Percentiles rank a stretch among this genome's conserved stretches.
These are phyloP conservation scores for Cryptotermes secundus DNA, from an alignment of 1,140 invertebrate genomes.

Conservation along the genomic window DNA sequence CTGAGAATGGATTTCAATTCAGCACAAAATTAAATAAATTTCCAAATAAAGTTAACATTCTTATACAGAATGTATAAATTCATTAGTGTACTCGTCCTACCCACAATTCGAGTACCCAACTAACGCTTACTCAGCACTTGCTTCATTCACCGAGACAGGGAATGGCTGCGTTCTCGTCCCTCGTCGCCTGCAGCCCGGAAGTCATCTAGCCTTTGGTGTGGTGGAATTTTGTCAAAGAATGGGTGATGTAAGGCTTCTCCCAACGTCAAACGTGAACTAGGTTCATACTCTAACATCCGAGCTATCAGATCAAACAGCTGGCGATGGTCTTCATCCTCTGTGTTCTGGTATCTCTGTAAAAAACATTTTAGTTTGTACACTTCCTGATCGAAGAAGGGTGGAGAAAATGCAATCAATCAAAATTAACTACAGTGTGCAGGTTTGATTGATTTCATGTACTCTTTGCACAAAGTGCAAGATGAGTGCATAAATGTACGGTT, in stretches of 20 bases:
- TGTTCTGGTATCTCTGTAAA: slow-evolving; percentile 85
- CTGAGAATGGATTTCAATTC: not conserved
- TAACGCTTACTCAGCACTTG: slow-evolving; percentile 18
- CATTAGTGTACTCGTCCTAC: slow-evolving; percentile 13
- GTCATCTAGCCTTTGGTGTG: slow-evolving; percentile 67
- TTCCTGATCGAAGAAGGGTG: no score
- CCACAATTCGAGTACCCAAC: slow-evolving; percentile 9
- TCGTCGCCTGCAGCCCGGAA: slow-evolving; percentile 52
- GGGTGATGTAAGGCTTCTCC: slow-evolving; percentile 87
- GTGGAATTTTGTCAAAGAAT: slow-evolving; percentile 86
- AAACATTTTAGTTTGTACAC: slow-evolving; percentile 11
- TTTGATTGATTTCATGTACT: no score
- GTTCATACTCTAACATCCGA: slow-evolving; percentile 97
- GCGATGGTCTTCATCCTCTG: slow-evolving; percentile 86
- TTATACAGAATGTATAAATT: slow-evolving; percentile 3
- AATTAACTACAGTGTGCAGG: no score
- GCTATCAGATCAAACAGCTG: slow-evolving; percentile 93
- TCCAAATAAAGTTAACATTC: not conserved
- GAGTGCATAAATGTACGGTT: no score
- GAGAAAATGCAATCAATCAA: no score
- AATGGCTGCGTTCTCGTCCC: slow-evolving; percentile 60
- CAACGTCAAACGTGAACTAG: slow-evolving; percentile 82
- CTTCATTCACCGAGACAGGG: slow-evolving; percentile 57
- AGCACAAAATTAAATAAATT: not conserved
- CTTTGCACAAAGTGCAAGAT: no score